phyloP scores from a whole-genome alignment of 2,797 vertebrate genomes.

The Catharus ustulatus region DNA sequence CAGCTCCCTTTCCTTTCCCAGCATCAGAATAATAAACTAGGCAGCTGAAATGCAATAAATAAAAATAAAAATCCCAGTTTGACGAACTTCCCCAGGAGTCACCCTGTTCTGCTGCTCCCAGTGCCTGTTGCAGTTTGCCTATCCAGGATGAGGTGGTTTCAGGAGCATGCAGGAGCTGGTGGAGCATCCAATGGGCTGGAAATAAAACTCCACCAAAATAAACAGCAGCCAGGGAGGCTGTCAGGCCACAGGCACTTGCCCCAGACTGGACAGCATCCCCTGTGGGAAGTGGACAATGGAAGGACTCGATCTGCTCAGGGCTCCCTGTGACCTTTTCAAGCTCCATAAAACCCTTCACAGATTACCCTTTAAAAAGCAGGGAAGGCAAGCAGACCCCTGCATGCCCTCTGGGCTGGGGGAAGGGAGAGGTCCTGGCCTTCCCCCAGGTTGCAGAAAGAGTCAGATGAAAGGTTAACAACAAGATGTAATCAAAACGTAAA shows the following conservation, averaged over 20 bases:
- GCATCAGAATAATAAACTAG: background rate
- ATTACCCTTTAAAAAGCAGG: conserved; percentile 37
- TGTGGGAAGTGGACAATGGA: background rate
- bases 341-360: conserved; percentile 24
- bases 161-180: background rate
- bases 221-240: background rate
- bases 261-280: background rate
- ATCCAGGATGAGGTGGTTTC: background rate
- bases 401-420: background rate
- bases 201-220: background rate
- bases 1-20: background rate
- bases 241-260: background rate
- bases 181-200: background rate
- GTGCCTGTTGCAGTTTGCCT: background rate
- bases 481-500: conserved; percentile 28
- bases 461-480: conserved; percentile 46
- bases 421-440: conserved; percentile 19
- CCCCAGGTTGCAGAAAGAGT: background rate
- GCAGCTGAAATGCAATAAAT: background rate
- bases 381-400: background rate
- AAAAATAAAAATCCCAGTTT: background rate
- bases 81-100: background rate
- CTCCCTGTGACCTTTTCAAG: conserved; percentile 55
- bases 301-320: background rate
- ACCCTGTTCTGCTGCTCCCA: background rate